Evolutionary conservation across 2,888 invertebrate species (phyloP).

Genomic region (Syrista parreyssii): DNA sequence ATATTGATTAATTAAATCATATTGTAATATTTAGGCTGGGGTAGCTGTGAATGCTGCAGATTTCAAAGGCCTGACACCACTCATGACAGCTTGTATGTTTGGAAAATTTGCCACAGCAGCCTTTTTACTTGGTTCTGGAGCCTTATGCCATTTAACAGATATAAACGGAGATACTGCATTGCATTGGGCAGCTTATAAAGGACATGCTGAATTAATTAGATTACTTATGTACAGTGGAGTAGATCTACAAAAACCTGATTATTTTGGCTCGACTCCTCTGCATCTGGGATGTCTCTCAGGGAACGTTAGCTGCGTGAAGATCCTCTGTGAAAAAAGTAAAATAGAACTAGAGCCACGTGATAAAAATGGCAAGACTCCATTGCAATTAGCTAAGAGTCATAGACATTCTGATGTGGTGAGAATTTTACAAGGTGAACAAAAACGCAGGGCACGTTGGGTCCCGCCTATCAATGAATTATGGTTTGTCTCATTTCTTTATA

Average conservation of each 20-base stretch:
- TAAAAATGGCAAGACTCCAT: constrained; percentile 92
- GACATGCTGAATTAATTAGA: constrained; percentile 87
- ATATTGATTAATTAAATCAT: neutral
- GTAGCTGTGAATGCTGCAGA: constrained; percentile 91
- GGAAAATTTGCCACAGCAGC: constrained; percentile 91
- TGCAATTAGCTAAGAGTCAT: constrained; percentile 90
- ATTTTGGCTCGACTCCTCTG: constrained; percentile 91
- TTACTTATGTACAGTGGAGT: constrained; percentile 92
- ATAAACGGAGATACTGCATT: constrained; percentile 93
- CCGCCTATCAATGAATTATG: constrained; percentile 89
- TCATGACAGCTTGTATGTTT: constrained; percentile 95
- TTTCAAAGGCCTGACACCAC: constrained; percentile 88
- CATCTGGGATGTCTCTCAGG: constrained; percentile 92
- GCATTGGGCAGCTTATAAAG: constrained; percentile 96
- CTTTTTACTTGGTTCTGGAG: constrained; percentile 90
- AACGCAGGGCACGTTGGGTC: constrained; percentile 84
- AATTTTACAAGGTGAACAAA: constrained; percentile 83
- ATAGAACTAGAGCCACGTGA: constrained; percentile 88
- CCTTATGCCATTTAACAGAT: constrained; percentile 85
- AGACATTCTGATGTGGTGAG: constrained; percentile 87
- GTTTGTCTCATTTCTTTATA: constrained; percentile 52
- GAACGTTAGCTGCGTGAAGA: constrained; percentile 85
- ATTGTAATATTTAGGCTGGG: constrained; percentile 72
- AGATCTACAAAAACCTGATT: constrained; percentile 88
- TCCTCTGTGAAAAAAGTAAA: constrained; percentile 91